Conservation (phyloP, 1,140 invertebrate genomes). For the Cyclina sinensis region DNA sequence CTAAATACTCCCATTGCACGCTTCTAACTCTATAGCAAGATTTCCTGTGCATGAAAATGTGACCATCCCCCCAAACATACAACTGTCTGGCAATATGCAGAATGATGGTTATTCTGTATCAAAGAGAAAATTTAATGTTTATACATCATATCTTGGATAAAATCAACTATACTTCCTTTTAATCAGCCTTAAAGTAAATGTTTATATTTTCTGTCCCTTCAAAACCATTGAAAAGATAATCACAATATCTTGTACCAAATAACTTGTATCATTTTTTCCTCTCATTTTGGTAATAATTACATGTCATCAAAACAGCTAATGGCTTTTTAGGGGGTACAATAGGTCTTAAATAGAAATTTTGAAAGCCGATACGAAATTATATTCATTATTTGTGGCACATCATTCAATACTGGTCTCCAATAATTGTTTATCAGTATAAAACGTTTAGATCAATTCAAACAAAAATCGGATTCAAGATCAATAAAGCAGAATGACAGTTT, state of each 20-base stretch:
- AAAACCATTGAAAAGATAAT: neutral
- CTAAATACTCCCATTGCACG: no score
- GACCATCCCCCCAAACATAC: no score
- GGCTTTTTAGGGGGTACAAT: neutral
- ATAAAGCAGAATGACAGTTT: conserved; percentile 3
- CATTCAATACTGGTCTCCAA: neutral
- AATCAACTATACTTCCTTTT: no score
- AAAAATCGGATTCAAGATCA: neutral
- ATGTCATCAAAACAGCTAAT: neutral
- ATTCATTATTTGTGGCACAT: neutral
- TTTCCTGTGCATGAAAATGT: no score
- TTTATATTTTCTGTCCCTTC: no score
- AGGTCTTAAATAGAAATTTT: neutral
- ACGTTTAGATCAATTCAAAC: conserved; percentile 14
- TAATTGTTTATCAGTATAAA: neutral
- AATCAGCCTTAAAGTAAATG: no score
- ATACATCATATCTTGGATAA: no score
- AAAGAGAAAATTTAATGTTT: no score
- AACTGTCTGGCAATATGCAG: no score
- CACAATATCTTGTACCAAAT: neutral
- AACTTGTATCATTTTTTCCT: neutral
- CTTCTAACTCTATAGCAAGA: no score
- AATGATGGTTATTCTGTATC: no score
- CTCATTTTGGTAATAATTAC: neutral
- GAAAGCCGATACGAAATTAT: neutral